phyloP scores from a whole-genome alignment of 1,140 invertebrate species.

The Aporrectodea caliginosa region DNA sequence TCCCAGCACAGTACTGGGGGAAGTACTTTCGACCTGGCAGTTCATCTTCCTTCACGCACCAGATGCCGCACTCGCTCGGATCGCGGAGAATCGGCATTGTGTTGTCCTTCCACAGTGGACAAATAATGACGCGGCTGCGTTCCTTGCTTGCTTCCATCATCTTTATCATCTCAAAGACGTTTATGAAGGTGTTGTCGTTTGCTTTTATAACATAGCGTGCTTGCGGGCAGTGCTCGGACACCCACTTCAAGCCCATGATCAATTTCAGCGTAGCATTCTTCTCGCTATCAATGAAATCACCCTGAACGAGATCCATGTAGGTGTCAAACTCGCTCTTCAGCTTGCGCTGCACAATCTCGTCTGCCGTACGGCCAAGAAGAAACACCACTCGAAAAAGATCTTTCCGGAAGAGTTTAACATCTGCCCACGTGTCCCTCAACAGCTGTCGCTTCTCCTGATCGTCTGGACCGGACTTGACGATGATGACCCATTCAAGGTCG shows the following conservation, averaged over 20 bases:
- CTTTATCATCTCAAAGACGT: slow-evolving; percentile 60
- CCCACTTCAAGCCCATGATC: slow-evolving; percentile 80
- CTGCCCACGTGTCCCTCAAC: slow-evolving; percentile 51
- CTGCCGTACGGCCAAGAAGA: slow-evolving; percentile 11
- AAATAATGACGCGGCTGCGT: neutral
- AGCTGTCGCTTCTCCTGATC: slow-evolving; percentile 44
- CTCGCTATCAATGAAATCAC: slow-evolving; percentile 47
- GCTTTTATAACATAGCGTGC: slow-evolving; percentile 74
- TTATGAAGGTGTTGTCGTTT: slow-evolving; percentile 81
- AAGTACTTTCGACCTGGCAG: slow-evolving; percentile 35
- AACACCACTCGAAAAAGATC: slow-evolving; percentile 6
- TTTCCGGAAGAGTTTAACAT: neutral
- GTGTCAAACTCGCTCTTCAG: slow-evolving; percentile 7
- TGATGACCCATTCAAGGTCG: slow-evolving; percentile 31
- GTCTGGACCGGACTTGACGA: slow-evolving; percentile 43
- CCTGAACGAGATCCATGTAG: slow-evolving; percentile 47
- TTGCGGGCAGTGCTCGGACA: slow-evolving; percentile 62
- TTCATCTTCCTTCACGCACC: slow-evolving; percentile 35
- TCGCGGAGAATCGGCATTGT: slow-evolving; percentile 39
- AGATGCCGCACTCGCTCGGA: slow-evolving; percentile 32
- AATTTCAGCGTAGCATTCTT: slow-evolving; percentile 59
- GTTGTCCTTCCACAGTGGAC: slow-evolving; percentile 30
- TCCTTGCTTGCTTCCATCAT: neutral
- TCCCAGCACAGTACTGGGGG: slow-evolving; percentile 42
- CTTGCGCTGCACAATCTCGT: neutral